Evolutionary conservation across 2,113 vertebrate genomes (phyloP).

Genomic region (Euleptes europaea): DNA sequence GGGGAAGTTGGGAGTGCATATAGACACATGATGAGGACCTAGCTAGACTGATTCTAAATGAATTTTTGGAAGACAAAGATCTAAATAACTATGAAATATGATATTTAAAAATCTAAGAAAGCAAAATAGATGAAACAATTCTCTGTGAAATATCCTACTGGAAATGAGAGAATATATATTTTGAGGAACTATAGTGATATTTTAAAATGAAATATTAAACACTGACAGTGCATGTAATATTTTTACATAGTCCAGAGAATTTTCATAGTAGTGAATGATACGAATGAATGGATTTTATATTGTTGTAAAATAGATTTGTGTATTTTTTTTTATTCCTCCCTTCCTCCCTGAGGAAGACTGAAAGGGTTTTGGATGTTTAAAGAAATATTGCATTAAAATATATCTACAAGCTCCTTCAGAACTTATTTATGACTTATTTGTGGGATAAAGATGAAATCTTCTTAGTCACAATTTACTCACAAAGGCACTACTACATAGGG

Average conservation of each 20-base stretch:
- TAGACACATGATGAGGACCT: neutral
- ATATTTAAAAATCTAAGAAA: neutral
- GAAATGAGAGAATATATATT: neutral
- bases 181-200: neutral
- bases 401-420: neutral
- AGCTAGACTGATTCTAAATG: neutral
- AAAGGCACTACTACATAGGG: neutral
- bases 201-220: neutral
- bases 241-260: neutral
- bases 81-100: neutral
- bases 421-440: neutral
- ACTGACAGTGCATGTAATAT: neutral
- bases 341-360: neutral
- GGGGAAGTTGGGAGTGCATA: neutral
- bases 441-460: neutral
- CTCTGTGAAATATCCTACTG: neutral
- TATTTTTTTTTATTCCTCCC: neutral
- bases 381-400: neutral
- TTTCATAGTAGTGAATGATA: neutral
- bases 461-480: neutral
- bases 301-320: neutral
- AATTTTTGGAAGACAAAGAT: neutral
- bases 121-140: neutral
- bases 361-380: neutral
- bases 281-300: neutral